These are phyloP conservation scores for Smutsia temminckii DNA, from an alignment of 2,797 vertebrate genomes.

Conservation along the genomic window DNA sequence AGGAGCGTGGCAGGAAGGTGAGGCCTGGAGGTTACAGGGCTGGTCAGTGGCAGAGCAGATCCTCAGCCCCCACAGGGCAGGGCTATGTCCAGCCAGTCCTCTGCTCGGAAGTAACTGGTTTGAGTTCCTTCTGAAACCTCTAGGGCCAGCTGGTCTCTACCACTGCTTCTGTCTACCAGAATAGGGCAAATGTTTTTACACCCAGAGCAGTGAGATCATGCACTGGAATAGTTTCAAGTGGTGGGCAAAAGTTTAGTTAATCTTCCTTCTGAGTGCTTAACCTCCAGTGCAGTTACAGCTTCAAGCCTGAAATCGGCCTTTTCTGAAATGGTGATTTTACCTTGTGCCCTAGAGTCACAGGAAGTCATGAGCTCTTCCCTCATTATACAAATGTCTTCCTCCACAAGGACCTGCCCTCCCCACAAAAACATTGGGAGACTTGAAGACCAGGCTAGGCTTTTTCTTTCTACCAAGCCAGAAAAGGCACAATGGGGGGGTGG, in stretches of 20 bases:
- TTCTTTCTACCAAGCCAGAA: not conserved
- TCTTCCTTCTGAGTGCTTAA: slow-evolving; percentile 2
- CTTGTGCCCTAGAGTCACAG: not conserved
- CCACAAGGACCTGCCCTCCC: not conserved
- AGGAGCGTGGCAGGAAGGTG: not conserved
- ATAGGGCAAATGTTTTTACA: not conserved
- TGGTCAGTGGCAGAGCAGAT: not conserved
- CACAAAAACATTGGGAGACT: not conserved
- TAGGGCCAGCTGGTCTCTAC: not conserved
- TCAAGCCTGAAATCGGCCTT: slow-evolving; percentile 36
- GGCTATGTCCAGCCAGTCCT: not conserved
- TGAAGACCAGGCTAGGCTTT: not conserved
- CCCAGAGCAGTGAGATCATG: not conserved
- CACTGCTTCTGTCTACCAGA: not conserved
- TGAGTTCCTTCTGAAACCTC: not conserved
- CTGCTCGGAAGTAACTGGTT: not conserved
- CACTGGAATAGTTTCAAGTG: slow-evolving; percentile 21
- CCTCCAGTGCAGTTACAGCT: not conserved
- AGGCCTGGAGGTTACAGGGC: not conserved
- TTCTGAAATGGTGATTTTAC: slow-evolving; percentile 35
- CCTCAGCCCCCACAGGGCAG: not conserved
- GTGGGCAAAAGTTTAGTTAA: slow-evolving; percentile 6
- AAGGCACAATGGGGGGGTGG: not conserved
- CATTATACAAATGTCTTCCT: not conserved
- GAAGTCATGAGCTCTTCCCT: not conserved